Evolutionary conservation across 2,888 invertebrate species (phyloP).

Genomic region (Drosophila hamatofila): DNA sequence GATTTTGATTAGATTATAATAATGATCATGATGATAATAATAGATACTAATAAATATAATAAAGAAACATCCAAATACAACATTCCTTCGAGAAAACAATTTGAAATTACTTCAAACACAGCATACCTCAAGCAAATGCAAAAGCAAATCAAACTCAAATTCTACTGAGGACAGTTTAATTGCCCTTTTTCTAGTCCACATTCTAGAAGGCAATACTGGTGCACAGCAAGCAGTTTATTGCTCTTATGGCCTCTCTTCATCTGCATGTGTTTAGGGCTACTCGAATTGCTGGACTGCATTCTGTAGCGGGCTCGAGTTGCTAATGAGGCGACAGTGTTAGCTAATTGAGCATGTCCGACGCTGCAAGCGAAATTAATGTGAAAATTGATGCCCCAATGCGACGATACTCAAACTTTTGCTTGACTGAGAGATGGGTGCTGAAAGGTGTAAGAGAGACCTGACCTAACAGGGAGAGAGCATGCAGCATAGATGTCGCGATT

Average conservation of each 20-base stretch:
- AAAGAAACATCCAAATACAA: not conserved
- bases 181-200: not conserved
- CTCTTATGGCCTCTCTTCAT: conserved; percentile 14
- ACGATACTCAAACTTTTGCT: conserved; percentile 10
- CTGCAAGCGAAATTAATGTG: conserved; percentile 63
- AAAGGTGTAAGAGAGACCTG: not conserved
- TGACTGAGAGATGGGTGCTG: not conserved
- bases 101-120: not conserved
- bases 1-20: too few relatives aligned
- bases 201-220: too few relatives aligned
- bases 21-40: not conserved
- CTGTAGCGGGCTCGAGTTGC: conserved; percentile 45
- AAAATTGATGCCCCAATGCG: conserved; percentile 53
- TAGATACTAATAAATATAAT: not conserved
- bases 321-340: conserved; percentile 57
- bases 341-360: conserved; percentile 55
- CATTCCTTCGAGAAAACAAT: not conserved
- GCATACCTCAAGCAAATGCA: too few relatives aligned
- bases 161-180: too few relatives aligned
- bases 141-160: not conserved
- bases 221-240: conserved; percentile 26
- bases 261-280: conserved; percentile 12
- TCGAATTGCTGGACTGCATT: conserved; percentile 46
- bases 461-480: not conserved
- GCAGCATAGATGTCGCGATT: conserved; percentile 41